Percentiles rank a stretch among this genome's conserved stretches.
Conservation (phyloP, 2,888 invertebrate genomes). For the Epiblema foenella region DNA sequence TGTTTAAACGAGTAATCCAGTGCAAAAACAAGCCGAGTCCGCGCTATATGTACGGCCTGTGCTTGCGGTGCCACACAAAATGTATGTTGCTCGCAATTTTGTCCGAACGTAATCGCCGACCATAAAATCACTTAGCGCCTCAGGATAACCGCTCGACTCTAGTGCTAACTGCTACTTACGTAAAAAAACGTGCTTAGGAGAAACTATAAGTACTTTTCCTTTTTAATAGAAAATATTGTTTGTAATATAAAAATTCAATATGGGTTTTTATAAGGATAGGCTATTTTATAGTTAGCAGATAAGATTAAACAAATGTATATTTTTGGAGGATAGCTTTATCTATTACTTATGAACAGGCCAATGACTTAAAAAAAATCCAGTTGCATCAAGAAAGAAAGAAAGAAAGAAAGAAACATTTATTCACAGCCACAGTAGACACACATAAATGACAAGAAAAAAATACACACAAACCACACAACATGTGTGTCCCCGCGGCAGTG, state of each 20-base stretch:
- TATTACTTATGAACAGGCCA: too few species aligned
- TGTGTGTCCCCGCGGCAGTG: too few species aligned
- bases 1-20: constrained; percentile 81
- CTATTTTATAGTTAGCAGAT: too few species aligned
- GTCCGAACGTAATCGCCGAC: constrained; percentile 71
- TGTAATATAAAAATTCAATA: background rate
- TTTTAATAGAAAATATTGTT: background rate
- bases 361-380: too few species aligned
- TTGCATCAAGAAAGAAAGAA: too few species aligned
- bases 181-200: constrained; percentile 51
- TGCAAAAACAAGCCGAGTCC: constrained; percentile 71
- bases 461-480: too few species aligned
- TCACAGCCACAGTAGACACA: too few species aligned
- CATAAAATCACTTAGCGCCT: constrained; percentile 78
- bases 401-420: too few species aligned
- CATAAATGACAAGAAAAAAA: too few species aligned
- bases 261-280: too few species aligned
- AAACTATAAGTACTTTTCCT: background rate
- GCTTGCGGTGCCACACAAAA: constrained; percentile 65
- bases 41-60: constrained; percentile 63
- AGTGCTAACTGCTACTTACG: constrained; percentile 62
- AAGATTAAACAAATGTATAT: too few species aligned
- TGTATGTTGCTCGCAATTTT: constrained; percentile 70
- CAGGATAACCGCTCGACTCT: constrained; percentile 65
- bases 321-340: too few species aligned